Percentiles rank a stretch among this genome's conserved stretches.
Evolutionary conservation across 1,140 invertebrate species (phyloP).

Genomic region (Heliconius congener): DNA sequence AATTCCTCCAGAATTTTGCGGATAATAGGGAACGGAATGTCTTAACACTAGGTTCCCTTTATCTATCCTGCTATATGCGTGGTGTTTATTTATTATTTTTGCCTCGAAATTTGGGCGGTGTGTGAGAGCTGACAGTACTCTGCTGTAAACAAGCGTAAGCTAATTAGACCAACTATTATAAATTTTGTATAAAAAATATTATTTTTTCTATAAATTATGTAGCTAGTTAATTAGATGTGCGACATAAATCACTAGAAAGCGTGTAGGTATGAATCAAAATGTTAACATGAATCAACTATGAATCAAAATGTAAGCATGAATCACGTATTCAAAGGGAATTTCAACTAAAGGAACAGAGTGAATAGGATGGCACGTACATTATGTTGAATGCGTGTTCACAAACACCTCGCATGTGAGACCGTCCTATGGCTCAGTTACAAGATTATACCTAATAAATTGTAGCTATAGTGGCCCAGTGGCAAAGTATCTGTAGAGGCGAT

Average conservation of each 20-base stretch:
- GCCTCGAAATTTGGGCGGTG: too few relatives aligned
- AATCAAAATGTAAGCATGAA: conserved; percentile 5
- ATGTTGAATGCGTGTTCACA: not conserved
- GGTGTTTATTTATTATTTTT: too few relatives aligned
- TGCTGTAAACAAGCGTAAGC: too few relatives aligned
- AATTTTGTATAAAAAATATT: not conserved
- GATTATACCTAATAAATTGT: not conserved
- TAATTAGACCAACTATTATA: too few relatives aligned
- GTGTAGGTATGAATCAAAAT: not conserved
- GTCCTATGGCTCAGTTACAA: not conserved
- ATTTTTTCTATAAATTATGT: not conserved
- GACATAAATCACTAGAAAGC: conserved; percentile 3
- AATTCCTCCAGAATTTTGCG: too few relatives aligned
- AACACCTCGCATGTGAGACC: not conserved
- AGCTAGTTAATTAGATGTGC: not conserved
- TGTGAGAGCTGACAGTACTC: too few relatives aligned
- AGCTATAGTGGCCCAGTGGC: too few relatives aligned
- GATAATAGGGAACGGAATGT: too few relatives aligned
- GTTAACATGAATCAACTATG: conserved; percentile 8
- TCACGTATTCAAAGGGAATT: conserved; percentile 14
- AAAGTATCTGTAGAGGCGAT: too few relatives aligned
- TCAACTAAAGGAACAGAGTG: not conserved
- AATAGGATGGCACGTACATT: conserved; percentile 6
- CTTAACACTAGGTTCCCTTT: too few relatives aligned
- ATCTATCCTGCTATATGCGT: too few relatives aligned